phyloP scores from a whole-genome alignment of 2,113 vertebrate genomes.

The Eubucco bourcierii region DNA sequence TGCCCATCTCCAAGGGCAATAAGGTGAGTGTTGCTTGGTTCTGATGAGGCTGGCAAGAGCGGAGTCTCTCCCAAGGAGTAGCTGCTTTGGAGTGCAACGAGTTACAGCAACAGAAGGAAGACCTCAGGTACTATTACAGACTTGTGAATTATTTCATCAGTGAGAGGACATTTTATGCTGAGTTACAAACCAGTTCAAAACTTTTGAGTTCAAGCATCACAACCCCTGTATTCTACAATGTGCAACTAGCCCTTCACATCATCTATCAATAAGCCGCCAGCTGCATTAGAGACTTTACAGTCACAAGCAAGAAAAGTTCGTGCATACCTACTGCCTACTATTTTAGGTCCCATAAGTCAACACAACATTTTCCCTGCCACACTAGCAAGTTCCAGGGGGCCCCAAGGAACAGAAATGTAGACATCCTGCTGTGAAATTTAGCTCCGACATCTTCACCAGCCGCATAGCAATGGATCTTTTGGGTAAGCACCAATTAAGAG shows the following conservation, averaged over 20 bases:
- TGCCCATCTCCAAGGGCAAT: not conserved
- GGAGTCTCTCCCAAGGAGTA: not conserved
- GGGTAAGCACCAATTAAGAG: accelerated
- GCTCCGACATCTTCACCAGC: accelerated
- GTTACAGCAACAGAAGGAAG: not conserved
- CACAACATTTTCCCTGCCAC: too few relatives aligned
- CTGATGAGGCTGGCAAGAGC: not conserved
- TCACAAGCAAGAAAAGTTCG: not conserved
- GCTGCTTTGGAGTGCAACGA: not conserved
- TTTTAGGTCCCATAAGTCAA: not conserved
- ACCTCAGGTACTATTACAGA: not conserved
- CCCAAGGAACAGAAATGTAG: not conserved
- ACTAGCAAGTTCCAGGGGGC: not conserved
- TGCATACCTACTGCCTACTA: accelerated
- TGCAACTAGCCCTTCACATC: not conserved
- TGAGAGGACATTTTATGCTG: not conserved
- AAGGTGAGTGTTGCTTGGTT: accelerated
- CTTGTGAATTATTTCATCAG: accelerated
- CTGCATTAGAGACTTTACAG: not conserved
- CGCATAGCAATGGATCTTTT: accelerated
- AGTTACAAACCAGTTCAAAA: not conserved
- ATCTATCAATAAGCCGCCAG: not conserved
- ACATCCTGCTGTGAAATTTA: not conserved
- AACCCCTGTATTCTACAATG: accelerated
- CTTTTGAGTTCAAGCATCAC: not conserved